A percentile compares a stretch with the other conserved stretches of the same genome.
These are phyloP conservation scores for Odontomyia ornata DNA, from an alignment of 2,888 invertebrate genomes.

Conservation along the genomic window DNA sequence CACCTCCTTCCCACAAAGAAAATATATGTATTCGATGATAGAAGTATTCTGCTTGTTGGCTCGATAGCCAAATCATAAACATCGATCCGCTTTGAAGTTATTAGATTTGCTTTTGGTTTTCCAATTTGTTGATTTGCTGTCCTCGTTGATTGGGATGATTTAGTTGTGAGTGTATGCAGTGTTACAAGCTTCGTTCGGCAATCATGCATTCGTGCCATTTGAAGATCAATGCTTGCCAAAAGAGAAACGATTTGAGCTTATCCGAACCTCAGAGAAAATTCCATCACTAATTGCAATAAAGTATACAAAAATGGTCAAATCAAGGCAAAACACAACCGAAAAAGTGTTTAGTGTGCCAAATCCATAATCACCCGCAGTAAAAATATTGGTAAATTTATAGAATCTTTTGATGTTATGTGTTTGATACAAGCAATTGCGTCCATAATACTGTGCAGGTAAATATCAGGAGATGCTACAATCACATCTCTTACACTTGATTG, in stretches of 20 bases:
- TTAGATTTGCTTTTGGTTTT: no score
- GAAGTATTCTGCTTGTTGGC: no score
- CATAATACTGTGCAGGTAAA: no score
- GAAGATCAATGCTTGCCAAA: constrained; percentile 59
- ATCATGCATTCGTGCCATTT: constrained; percentile 57
- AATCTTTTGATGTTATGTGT: constrained; percentile 58
- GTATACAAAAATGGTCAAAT: constrained; percentile 54
- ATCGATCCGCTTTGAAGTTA: no score
- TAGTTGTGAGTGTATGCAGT: no score
- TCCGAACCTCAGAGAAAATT: constrained; percentile 56
- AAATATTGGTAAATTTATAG: constrained; percentile 54
- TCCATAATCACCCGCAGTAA: constrained; percentile 56
- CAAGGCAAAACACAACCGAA: constrained; percentile 57
- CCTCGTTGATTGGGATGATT: no score
- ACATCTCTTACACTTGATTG: constrained; percentile 51
- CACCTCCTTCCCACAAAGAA: no score
- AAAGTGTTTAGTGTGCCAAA: constrained; percentile 57
- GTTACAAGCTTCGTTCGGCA: no score
- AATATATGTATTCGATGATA: no score
- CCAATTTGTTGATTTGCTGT: no score
- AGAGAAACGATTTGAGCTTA: constrained; percentile 56
- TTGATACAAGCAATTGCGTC: no score
- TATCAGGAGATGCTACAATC: constrained; percentile 28
- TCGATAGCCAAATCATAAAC: no score
- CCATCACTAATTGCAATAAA: constrained; percentile 55